These are phyloP conservation scores for Amphimedon queenslandica DNA, from an alignment of 37 sponge, comb jelly and placozoan genomes.

Conservation along the genomic window DNA sequence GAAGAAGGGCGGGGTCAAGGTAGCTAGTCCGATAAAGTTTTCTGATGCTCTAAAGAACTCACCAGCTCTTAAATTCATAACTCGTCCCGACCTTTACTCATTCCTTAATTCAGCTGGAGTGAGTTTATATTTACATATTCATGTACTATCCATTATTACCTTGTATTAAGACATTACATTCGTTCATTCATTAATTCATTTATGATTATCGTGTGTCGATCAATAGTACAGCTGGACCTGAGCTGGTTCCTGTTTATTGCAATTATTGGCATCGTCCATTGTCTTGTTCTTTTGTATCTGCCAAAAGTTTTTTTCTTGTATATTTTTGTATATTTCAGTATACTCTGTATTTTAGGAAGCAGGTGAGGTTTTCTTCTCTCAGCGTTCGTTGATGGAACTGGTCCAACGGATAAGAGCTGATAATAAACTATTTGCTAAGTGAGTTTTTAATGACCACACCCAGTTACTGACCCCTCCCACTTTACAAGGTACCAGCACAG, in stretches of 20 bases:
- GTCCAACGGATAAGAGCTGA: conserved; percentile 69
- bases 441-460: background rate
- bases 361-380: conserved; percentile 56
- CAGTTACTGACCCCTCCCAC: background rate
- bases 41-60: conserved; percentile 9
- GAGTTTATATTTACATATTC: conserved; percentile 2
- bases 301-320: too few species aligned
- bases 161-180: too few species aligned
- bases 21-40: background rate
- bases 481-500: conserved; percentile 74
- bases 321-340: background rate
- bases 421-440: conserved; percentile 66
- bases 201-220: too few species aligned
- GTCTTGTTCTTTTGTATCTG: too few species aligned
- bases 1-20: conserved; percentile 5
- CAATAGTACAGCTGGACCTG: too few species aligned
- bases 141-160: background rate
- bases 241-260: too few species aligned
- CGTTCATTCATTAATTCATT: too few species aligned
- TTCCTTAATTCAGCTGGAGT: conserved; percentile 69
- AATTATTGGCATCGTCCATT: too few species aligned
- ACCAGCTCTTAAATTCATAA: conserved; percentile 70
- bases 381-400: conserved; percentile 70
- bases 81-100: conserved; percentile 68
- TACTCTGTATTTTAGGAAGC: conserved; percentile 18